phyloP scores from a whole-genome alignment of 2,888 invertebrate genomes.

The Polydrusus pterygomalis region DNA sequence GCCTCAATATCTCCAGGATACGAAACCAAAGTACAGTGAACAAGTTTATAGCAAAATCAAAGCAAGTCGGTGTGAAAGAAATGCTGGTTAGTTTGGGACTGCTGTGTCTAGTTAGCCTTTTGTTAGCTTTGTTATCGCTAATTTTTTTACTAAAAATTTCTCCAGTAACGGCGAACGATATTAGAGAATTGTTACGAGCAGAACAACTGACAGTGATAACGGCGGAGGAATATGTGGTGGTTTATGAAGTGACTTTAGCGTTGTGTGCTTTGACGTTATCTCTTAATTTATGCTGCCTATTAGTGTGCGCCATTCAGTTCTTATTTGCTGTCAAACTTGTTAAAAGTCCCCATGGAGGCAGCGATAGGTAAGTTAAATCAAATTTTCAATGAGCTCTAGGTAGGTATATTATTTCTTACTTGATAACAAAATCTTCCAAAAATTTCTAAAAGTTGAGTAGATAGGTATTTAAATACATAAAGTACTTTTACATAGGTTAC shows the following conservation, averaged over 20 bases:
- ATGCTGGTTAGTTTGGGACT: slow-evolving; percentile 90
- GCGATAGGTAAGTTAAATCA: slow-evolving; percentile 74
- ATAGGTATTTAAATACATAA: too few species aligned
- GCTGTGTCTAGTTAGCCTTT: slow-evolving; percentile 88
- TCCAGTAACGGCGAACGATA: slow-evolving; percentile 78
- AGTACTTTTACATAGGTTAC: too few species aligned
- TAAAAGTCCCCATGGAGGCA: slow-evolving; percentile 87
- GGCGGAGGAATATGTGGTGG: slow-evolving; percentile 88
- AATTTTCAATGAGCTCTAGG: too few species aligned
- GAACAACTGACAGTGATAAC: slow-evolving; percentile 77
- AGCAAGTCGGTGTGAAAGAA: slow-evolving; percentile 81
- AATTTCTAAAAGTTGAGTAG: too few species aligned
- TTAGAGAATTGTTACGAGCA: slow-evolving; percentile 74
- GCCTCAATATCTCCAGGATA: slow-evolving; percentile 77
- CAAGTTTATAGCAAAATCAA: slow-evolving; percentile 71
- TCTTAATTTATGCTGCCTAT: slow-evolving; percentile 91
- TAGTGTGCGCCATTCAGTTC: slow-evolving; percentile 96
- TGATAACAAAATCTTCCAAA: too few species aligned
- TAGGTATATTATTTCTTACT: too few species aligned
- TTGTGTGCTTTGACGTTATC: slow-evolving; percentile 92
- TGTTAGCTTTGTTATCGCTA: slow-evolving; percentile 88
- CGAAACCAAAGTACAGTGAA: slow-evolving; percentile 69
- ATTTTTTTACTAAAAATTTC: slow-evolving; percentile 91
- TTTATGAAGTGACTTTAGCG: slow-evolving; percentile 93
- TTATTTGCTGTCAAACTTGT: slow-evolving; percentile 94